Conservation (phyloP, 2,113 vertebrate species). For the Acinonyx jubatus region DNA sequence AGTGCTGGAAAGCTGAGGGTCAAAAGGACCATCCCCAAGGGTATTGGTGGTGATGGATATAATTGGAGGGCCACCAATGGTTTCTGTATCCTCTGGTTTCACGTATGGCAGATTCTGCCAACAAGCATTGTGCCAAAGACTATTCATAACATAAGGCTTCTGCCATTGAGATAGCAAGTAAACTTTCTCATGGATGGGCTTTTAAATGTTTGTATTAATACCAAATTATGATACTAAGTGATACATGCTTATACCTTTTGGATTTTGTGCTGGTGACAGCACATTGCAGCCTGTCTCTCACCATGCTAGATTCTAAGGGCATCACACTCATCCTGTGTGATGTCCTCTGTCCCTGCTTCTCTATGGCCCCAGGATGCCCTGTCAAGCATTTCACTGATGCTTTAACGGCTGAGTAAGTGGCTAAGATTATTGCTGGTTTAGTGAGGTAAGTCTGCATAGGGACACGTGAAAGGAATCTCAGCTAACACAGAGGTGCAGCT, state of each 20-base stretch:
- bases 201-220: neutral
- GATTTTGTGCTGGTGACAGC: neutral
- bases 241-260: neutral
- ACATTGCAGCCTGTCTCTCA: neutral
- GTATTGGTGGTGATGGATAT: neutral
- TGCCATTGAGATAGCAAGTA: neutral
- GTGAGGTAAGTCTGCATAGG: neutral
- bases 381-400: neutral
- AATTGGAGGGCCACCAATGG: neutral
- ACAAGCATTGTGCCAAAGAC: neutral
- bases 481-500: neutral
- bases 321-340: neutral
- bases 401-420: neutral
- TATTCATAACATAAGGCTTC: neutral
- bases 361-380: neutral
- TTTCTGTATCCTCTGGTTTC: neutral
- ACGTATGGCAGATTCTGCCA: neutral
- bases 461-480: neutral
- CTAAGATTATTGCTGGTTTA: neutral
- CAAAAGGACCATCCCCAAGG: neutral
- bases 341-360: neutral
- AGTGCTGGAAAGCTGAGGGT: neutral
- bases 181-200: neutral
- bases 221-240: neutral
- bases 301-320: neutral